A percentile compares a stretch with the other conserved stretches of the same genome.
phyloP scores from a whole-genome alignment of 2,113 vertebrate genomes.

The Sinocyclocheilus rhinocerous region DNA sequence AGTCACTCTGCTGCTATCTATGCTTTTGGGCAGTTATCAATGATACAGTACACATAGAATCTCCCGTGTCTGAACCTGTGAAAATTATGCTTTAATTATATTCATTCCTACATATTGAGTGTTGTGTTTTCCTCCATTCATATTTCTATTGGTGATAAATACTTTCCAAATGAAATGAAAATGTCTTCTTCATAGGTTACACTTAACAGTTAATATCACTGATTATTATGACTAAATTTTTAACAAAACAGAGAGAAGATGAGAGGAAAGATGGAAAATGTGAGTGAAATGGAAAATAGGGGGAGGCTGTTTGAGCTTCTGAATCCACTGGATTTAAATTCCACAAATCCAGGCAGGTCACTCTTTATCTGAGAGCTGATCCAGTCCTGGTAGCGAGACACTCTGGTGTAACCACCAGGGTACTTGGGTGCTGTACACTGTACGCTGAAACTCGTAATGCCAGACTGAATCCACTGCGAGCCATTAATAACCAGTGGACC shows the following conservation, averaged over 20 bases:
- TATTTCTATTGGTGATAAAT: too few species aligned
- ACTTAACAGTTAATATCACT: too few species aligned
- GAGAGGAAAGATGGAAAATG: not conserved
- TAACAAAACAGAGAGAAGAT: not conserved
- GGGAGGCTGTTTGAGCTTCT: not conserved
- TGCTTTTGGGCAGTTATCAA: too few species aligned
- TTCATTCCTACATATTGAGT: too few species aligned
- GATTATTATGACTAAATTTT: not conserved
- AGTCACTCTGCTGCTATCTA: too few species aligned
- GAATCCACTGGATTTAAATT: not conserved
- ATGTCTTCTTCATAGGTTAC: too few species aligned
- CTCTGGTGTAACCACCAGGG: slow-evolving; percentile 80
- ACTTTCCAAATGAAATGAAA: too few species aligned
- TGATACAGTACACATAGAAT: too few species aligned
- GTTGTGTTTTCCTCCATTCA: too few species aligned
- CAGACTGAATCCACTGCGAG: slow-evolving; percentile 77
- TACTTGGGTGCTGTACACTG: slow-evolving; percentile 77
- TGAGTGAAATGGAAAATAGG: not conserved
- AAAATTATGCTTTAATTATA: too few species aligned
- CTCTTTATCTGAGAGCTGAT: slow-evolving; percentile 57
- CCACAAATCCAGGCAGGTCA: slow-evolving; percentile 22
- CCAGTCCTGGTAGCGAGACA: slow-evolving; percentile 78
- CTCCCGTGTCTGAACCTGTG: too few species aligned
- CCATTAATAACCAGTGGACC: slow-evolving; percentile 75
- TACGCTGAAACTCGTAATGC: slow-evolving; percentile 80